phyloP scores from a whole-genome alignment of 2,888 invertebrate genomes.

The Epsilonema sp. region DNA sequence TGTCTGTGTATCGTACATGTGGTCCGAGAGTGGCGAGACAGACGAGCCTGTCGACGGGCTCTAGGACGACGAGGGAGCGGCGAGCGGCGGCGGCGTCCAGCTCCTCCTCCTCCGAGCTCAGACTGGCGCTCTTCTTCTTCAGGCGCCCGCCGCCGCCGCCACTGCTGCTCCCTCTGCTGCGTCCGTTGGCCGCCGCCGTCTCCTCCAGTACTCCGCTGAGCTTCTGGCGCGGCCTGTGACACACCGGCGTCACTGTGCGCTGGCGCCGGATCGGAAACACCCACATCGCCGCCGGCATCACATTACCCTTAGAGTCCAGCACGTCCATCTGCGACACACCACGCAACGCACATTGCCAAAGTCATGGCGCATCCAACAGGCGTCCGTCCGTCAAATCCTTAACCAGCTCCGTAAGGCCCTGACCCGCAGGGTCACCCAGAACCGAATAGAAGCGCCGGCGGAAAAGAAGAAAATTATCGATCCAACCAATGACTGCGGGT shows the following conservation, averaged over 20 bases:
- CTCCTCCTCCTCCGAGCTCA: not conserved
- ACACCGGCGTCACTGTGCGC: not conserved
- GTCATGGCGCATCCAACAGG: not conserved
- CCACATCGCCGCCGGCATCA: conserved; percentile 47
- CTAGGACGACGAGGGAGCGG: conserved; percentile 46
- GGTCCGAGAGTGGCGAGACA: conserved; percentile 27
- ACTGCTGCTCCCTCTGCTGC: no score
- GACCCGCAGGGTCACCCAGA: no score
- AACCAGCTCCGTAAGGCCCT: no score
- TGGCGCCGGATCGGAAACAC: conserved; percentile 29
- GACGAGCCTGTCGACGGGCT: conserved; percentile 46
- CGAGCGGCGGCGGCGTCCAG: no score
- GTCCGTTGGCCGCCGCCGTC: no score
- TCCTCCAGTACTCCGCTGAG: no score
- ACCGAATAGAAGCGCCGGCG: no score
- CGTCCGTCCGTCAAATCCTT: no score
- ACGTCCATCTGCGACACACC: conserved; percentile 41
- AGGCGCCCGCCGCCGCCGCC: not conserved
- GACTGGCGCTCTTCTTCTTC: not conserved
- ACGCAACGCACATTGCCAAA: not conserved
- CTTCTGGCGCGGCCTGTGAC: no score
- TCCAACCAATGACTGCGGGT: no score
- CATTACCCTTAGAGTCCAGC: conserved; percentile 38
- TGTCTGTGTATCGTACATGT: no score
- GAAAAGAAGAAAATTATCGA: no score